Percentiles rank a stretch among this genome's conserved stretches.
phyloP scores from a whole-genome alignment of 2,113 vertebrate genomes.

The Cromileptes altivelis region DNA sequence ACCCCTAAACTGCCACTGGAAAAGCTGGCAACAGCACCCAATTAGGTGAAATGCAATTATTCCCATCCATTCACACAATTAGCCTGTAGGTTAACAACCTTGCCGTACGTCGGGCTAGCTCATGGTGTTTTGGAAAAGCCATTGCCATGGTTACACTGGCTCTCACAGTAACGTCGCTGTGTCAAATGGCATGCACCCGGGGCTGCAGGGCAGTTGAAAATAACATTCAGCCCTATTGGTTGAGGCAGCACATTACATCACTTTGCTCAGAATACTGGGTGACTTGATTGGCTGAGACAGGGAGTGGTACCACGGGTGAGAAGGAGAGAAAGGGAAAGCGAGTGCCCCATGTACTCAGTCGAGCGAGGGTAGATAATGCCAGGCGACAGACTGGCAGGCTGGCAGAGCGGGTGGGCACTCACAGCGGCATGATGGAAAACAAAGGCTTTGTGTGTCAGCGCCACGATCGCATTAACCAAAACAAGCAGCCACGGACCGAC shows the following conservation, averaged over 20 bases:
- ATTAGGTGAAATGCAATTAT: slow-evolving; percentile 82
- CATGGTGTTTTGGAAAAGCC: slow-evolving; percentile 64
- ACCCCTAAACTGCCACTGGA: slow-evolving; percentile 76
- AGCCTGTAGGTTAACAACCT: slow-evolving; percentile 76
- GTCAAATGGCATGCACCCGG: slow-evolving; percentile 59
- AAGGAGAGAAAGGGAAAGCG: slow-evolving; percentile 24
- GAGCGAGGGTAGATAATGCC: slow-evolving; percentile 75
- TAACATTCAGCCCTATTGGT: slow-evolving; percentile 55
- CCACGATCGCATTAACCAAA: slow-evolving; percentile 75
- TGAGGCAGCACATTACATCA: slow-evolving; percentile 56
- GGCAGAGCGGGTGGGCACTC: slow-evolving; percentile 76
- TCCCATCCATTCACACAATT: slow-evolving; percentile 80
- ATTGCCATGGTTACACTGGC: slow-evolving; percentile 67
- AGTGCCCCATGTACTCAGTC: slow-evolving; percentile 59
- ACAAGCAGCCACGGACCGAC: slow-evolving; percentile 69
- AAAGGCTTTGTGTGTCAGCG: slow-evolving; percentile 75
- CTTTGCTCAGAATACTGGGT: slow-evolving; percentile 37
- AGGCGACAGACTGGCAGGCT: slow-evolving; percentile 79
- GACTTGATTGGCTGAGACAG: slow-evolving; percentile 67
- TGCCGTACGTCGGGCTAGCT: slow-evolving; percentile 54
- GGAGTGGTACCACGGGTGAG: slow-evolving; percentile 55
- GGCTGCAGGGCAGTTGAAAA: slow-evolving; percentile 50
- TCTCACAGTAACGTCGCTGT: slow-evolving; percentile 43
- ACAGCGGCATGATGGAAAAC: slow-evolving; percentile 75
- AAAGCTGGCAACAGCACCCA: slow-evolving; percentile 78